phyloP scores from a whole-genome alignment of 2,113 vertebrate genomes.

The Anas platyrhynchos region DNA sequence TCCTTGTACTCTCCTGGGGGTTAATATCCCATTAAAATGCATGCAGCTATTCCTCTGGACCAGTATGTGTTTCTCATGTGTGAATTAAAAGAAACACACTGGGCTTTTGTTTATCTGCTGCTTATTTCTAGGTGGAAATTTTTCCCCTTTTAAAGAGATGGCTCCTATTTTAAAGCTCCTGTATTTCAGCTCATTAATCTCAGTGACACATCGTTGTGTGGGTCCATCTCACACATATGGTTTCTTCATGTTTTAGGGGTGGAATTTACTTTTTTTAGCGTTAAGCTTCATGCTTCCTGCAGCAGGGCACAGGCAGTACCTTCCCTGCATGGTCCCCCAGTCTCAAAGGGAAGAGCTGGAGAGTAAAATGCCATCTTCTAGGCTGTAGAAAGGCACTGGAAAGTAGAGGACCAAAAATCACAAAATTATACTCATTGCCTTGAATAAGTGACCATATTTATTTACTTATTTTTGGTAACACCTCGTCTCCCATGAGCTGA shows the following conservation, averaged over 20 bases:
- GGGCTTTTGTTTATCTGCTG: background rate
- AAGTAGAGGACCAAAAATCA: background rate
- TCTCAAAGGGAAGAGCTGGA: background rate
- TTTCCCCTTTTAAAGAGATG: background rate
- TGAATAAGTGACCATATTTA: background rate
- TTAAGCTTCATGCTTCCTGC: background rate
- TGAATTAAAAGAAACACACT: background rate
- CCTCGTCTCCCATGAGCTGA: background rate
- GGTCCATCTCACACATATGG: background rate
- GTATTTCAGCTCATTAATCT: background rate
- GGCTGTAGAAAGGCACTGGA: background rate
- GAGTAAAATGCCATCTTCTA: background rate
- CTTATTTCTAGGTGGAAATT: background rate
- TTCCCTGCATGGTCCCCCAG: background rate
- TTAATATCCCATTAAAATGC: slow-evolving; percentile 22
- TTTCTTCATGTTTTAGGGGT: background rate
- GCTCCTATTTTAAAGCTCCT: background rate
- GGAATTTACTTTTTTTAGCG: background rate
- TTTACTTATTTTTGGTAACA: background rate
- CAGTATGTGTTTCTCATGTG: background rate
- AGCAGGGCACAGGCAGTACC: background rate
- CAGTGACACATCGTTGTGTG: background rate
- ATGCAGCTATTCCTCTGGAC: background rate
- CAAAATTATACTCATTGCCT: background rate
- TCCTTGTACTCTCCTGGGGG: background rate